phyloP scores from a whole-genome alignment of 2,797 vertebrate genomes.

The Darevskia nairensis region DNA sequence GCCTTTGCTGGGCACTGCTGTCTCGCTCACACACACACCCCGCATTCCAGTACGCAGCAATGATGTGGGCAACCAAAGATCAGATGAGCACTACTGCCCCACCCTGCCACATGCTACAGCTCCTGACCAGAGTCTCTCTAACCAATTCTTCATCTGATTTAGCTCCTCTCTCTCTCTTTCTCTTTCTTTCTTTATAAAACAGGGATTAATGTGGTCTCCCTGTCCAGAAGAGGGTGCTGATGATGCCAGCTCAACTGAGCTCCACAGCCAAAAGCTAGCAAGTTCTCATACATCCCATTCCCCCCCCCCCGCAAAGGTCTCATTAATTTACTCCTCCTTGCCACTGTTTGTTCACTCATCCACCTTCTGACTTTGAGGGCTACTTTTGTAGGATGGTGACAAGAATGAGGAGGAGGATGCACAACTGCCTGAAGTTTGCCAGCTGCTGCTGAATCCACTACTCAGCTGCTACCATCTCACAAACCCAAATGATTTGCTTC shows the following conservation, averaged over 20 bases:
- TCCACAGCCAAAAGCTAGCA: not conserved
- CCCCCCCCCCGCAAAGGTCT: not conserved
- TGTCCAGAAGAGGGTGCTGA: not conserved
- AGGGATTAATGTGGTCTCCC: not conserved
- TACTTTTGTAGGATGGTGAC: not conserved
- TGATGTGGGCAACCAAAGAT: no score
- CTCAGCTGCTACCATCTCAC: not conserved
- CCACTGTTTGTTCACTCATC: not conserved
- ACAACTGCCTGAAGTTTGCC: not conserved
- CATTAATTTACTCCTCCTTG: not conserved
- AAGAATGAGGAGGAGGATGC: not conserved
- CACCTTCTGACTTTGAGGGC: not conserved
- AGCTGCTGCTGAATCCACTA: not conserved
- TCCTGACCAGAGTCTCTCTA: not conserved
- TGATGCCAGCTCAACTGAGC: not conserved
- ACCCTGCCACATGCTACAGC: not conserved
- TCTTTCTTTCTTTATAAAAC: not conserved
- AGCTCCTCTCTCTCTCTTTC: not conserved
- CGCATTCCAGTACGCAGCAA: no score
- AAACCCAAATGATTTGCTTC: not conserved
- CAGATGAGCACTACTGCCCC: no score
- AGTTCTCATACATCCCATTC: not conserved
- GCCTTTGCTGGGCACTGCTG: no score
- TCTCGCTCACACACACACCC: no score
- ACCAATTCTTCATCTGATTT: not conserved